These are phyloP conservation scores for Xiphorhynchus erythropygius DNA, from an alignment of 2,797 vertebrate genomes.

Conservation along the genomic window DNA sequence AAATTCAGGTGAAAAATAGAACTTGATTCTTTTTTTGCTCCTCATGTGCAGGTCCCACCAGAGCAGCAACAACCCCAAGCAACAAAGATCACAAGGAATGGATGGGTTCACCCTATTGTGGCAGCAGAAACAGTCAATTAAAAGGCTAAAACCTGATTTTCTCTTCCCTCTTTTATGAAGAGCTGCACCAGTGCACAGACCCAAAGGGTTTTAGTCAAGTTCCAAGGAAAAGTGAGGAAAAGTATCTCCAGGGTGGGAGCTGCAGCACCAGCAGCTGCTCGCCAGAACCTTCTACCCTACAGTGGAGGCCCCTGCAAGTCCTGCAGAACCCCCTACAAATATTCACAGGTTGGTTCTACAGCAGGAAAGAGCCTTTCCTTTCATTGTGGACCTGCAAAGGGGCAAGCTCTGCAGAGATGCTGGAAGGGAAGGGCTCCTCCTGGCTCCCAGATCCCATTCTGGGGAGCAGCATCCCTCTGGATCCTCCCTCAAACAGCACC, in stretches of 20 bases:
- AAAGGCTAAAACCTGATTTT: not conserved
- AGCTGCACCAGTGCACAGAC: not conserved
- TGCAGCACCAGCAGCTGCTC: not conserved
- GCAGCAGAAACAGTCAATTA: not conserved
- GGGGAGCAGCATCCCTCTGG: not conserved
- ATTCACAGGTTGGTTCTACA: conserved; percentile 12
- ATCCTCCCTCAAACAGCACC: not conserved
- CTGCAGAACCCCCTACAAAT: not conserved
- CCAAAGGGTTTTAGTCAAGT: not conserved
- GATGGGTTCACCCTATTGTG: not conserved
- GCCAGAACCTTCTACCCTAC: not conserved
- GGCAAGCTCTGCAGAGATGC: not conserved
- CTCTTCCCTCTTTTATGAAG: not conserved
- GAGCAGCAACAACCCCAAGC: not conserved
- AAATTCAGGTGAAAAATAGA: not conserved
- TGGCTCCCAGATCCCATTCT: not conserved
- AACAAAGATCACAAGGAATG: fast-evolving
- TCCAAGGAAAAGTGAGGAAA: not conserved
- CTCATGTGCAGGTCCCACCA: not conserved
- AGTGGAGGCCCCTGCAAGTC: not conserved
- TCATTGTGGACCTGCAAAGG: conserved; percentile 11
- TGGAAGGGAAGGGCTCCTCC: not conserved
- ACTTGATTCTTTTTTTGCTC: not conserved
- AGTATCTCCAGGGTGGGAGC: not conserved
- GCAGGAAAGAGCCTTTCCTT: conserved; percentile 12